Percentiles rank a stretch among this genome's conserved stretches.
phyloP scores from a whole-genome alignment of 2,888 invertebrate species.

The Calameuta filiformis region DNA sequence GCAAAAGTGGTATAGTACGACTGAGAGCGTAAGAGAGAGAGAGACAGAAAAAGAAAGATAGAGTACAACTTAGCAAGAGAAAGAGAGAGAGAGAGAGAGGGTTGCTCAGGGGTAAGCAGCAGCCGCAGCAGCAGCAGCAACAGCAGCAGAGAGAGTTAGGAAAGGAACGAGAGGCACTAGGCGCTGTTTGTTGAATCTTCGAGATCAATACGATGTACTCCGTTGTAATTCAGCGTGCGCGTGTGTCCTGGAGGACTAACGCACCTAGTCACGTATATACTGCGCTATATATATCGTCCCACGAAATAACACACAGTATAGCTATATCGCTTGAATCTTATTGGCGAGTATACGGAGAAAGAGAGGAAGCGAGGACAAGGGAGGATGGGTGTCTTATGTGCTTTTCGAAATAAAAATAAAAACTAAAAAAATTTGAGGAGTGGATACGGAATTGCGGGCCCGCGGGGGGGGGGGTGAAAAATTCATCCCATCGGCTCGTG shows the following conservation, averaged over 20 bases:
- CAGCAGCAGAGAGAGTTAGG: slow-evolving; percentile 26
- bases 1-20: not conserved
- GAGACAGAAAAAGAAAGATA: not conserved
- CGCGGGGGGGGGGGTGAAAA: not conserved
- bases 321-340: not conserved
- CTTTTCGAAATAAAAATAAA: not conserved
- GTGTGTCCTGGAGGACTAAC: slow-evolving; percentile 18
- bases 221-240: slow-evolving; percentile 39
- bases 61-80: not conserved
- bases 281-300: not conserved
- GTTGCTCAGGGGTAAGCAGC: slow-evolving; percentile 23
- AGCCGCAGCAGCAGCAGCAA: slow-evolving; percentile 27
- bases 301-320: no score
- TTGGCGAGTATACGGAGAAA: not conserved
- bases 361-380: not conserved
- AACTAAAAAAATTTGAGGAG: not conserved
- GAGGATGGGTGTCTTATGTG: not conserved
- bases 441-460: no score
- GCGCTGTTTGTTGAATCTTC: slow-evolving; percentile 63
- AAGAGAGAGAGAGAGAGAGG: slow-evolving; percentile 9
- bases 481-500: not conserved
- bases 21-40: slow-evolving; percentile 5
- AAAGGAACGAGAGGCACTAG: slow-evolving; percentile 49
- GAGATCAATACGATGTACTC: slow-evolving; percentile 61
- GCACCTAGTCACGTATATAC: slow-evolving; percentile 2